phyloP scores from a whole-genome alignment of 2,888 invertebrate species.

The Molorchus minor region DNA sequence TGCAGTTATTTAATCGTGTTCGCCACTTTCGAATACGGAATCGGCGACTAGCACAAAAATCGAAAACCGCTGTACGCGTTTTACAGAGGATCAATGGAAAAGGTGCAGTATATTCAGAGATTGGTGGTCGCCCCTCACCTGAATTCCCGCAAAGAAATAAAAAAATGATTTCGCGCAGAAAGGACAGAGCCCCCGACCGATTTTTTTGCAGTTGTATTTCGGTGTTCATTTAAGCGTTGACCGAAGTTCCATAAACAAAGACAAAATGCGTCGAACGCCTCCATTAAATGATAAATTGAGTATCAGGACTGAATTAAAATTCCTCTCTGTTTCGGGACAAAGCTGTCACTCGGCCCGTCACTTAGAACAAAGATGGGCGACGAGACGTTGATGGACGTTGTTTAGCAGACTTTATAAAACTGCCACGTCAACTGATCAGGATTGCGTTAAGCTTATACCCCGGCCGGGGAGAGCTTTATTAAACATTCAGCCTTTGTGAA shows the following conservation, averaged over 20 bases:
- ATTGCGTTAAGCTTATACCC: constrained; percentile 13
- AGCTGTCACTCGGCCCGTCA: constrained; percentile 61
- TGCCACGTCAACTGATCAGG: constrained; percentile 23
- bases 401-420: constrained; percentile 25
- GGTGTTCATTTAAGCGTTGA: constrained; percentile 2
- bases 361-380: constrained; percentile 54
- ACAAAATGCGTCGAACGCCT: constrained; percentile 19
- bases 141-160: background rate
- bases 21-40: background rate
- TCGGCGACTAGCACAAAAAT: background rate
- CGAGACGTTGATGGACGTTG: constrained; percentile 24
- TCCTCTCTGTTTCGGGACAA: constrained; percentile 59
- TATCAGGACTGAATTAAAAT: constrained; percentile 59
- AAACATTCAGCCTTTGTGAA: constrained; percentile 5
- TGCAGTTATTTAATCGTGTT: background rate
- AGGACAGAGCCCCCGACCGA: background rate
- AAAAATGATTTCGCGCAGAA: background rate
- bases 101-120: background rate
- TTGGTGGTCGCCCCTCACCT: background rate
- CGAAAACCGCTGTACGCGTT: background rate
- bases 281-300: constrained; percentile 42
- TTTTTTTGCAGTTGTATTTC: background rate
- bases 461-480: constrained; percentile 16
- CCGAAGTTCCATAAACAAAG: constrained; percentile 18
- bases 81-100: background rate